Evolutionary conservation across 2,797 vertebrate genomes (phyloP), one percentile per base, ranked within the genome.

Genomic region (Malacoctenus gilli): DNA sequence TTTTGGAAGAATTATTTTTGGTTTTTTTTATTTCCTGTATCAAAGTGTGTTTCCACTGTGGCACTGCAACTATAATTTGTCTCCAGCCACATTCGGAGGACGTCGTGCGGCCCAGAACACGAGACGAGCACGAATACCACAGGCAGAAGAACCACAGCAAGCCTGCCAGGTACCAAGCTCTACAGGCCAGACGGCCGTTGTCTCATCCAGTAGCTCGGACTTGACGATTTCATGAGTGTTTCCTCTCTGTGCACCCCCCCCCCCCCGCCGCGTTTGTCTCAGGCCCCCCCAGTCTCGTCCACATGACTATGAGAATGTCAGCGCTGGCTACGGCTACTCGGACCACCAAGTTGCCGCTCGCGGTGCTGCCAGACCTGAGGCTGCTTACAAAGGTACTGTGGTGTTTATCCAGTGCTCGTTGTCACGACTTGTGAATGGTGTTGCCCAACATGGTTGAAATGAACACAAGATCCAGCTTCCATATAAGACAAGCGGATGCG

Each of bases 121-220:
- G 89, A 79, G 96, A 98, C 3, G 92, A 90, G 18, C 59, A 89
- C 0, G 95, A 98, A 54, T 42, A 89, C 65, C 93, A 95, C 57
- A 92, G 88, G 55, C 90, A 92, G 54, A 94, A 77, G 85, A 90
- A 91, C 36, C 91, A 95, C 61, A 93, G 93, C 70, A 95, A 94
- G 70, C 85, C 94, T 46, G 67, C 85, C 55, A 92, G 95, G 96
- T 97, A 91, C 83, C 62, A 38, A 16, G 32, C 15, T 7, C 34
- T 14, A 0, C 7, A 39, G 3, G 11, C 18, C 9, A 20, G 4
- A 49, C 11, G 6, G 43, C 62, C 46, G 4, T 18, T 8, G 2
- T 3, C 36, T 21, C 16, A n/a, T 28, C 25, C 4, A 36, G 19
- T 42, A 18, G 35, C 2, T 46, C 3, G 37, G 22, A 50, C 7